Evolutionary conservation across 2,113 vertebrate species (phyloP).

Genomic region (Upupa epops): DNA sequence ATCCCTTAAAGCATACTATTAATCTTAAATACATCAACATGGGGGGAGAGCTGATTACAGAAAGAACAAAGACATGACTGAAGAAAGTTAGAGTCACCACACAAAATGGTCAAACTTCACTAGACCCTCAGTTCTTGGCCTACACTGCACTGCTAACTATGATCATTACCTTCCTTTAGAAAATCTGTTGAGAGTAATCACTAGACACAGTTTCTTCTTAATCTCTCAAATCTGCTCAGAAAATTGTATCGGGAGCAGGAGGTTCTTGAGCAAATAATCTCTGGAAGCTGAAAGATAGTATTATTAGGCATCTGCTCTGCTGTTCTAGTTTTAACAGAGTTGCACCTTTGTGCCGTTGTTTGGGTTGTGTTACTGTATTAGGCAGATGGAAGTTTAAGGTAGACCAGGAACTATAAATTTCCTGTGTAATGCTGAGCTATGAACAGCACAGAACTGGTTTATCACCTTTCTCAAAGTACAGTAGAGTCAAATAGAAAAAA

Average conservation of each 20-base stretch:
- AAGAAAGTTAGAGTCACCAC: background rate
- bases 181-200: background rate
- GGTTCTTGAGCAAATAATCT: background rate
- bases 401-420: fast-evolving
- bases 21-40: background rate
- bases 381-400: background rate
- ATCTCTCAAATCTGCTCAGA: background rate
- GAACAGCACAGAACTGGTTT: background rate
- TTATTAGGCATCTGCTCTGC: background rate
- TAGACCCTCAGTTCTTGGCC: fast-evolving
- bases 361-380: background rate
- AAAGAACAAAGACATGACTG: background rate
- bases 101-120: background rate
- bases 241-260: background rate
- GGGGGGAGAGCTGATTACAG: background rate
- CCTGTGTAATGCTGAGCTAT: background rate
- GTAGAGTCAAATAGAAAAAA: background rate
- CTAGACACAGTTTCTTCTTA: background rate
- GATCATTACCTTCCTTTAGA: background rate
- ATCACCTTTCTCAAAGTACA: background rate
- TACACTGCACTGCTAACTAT: background rate
- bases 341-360: background rate
- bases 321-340: background rate
- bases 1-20: background rate
- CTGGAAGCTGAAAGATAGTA: background rate